These are phyloP conservation scores for Brachionus sp. DNA, from an alignment of 1,140 invertebrate genomes.

Conservation along the genomic window DNA sequence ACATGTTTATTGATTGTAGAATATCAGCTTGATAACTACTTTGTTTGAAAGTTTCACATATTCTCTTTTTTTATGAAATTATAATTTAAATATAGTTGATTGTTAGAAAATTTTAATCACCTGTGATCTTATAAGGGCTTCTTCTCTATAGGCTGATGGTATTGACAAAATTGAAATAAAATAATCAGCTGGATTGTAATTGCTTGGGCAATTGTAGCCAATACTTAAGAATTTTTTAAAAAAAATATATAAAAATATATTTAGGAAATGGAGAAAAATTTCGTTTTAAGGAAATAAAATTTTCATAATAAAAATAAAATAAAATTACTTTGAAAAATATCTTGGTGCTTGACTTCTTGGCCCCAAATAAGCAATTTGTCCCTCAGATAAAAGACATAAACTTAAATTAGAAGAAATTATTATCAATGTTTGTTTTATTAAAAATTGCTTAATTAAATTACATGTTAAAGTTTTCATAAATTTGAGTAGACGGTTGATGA, in stretches of 20 bases:
- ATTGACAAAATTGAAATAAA: constrained; percentile 61
- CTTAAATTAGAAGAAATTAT: not conserved
- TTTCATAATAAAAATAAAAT: not conserved
- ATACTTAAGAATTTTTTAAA: constrained; percentile 50
- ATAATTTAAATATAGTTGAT: not conserved
- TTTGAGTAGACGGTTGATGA: constrained; percentile 89
- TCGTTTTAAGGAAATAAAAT: not conserved
- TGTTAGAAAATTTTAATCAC: constrained; percentile 47
- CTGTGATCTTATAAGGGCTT: constrained; percentile 54
- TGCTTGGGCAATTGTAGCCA: constrained; percentile 53
- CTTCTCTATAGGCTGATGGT: constrained; percentile 73
- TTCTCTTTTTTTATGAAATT: constrained; percentile 39
- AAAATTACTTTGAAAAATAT: constrained; percentile 61
- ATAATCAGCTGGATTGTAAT: constrained; percentile 46
- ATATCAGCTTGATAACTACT: constrained; percentile 28
- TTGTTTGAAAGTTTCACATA: constrained; percentile 47
- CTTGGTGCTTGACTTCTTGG: not conserved
- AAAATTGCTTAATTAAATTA: constrained; percentile 67
- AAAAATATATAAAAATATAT: too few species aligned
- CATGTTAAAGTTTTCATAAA: constrained; percentile 84
- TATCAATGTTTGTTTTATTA: constrained; percentile 65
- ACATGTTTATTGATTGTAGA: constrained; percentile 12
- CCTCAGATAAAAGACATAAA: constrained; percentile 30
- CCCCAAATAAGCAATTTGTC: constrained; percentile 35
- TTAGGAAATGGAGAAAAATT: too few species aligned